Base-by-base conservation (phyloP, 2,797 vertebrate genomes). In the Clarias fuscus region DNA sequence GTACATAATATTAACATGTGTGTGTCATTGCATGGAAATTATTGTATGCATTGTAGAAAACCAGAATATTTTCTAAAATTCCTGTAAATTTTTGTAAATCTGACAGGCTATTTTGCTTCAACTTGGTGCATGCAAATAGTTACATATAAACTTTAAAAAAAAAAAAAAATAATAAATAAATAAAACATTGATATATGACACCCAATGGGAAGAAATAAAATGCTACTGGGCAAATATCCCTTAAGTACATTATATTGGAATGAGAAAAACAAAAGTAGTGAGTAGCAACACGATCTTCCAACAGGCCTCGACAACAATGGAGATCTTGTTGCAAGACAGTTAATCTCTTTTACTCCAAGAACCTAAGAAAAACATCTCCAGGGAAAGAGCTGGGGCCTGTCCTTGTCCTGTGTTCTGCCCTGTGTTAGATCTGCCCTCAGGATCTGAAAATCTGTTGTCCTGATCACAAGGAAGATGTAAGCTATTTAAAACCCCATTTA, bases 221-320 rank as follows among this genome's bases (percentile, higher is more conserved):
- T 89, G 85, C 90, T 91, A 90, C 91, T 89, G 85, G 91, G 92
- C 92, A 94, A 93, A 91, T 92, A 93, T 90, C 88, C 88, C 87
- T 92, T 88, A 85, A 71, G 90, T 37, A 24, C 67, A 14, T 2
- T 91, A 91, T 92, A 90, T 88, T 62, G 84, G 76, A 90, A 84
- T 48, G 86, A 88, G 90, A 93, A 92, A 93, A 93, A 91, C 89
- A 92, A 91, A 91, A 90, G 89, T 58, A 88, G 88, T 78, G 27
- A 78, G 76, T 68, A 62, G 92, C 91, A 91, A 92, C 89, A 67
- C 90, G 85, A 92, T 88, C 90, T 92, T 93, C 91, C 91, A 89
- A 90, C 92, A 90, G 88, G 87, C 91, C 86, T 58, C 78, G 88
- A 90, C 90, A 94, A 95, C 93, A 94, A 94, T 94, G 91, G 79